These are phyloP conservation scores for Shinisaurus crocodilurus DNA, from an alignment of 2,113 vertebrate species.

Conservation along the genomic window DNA sequence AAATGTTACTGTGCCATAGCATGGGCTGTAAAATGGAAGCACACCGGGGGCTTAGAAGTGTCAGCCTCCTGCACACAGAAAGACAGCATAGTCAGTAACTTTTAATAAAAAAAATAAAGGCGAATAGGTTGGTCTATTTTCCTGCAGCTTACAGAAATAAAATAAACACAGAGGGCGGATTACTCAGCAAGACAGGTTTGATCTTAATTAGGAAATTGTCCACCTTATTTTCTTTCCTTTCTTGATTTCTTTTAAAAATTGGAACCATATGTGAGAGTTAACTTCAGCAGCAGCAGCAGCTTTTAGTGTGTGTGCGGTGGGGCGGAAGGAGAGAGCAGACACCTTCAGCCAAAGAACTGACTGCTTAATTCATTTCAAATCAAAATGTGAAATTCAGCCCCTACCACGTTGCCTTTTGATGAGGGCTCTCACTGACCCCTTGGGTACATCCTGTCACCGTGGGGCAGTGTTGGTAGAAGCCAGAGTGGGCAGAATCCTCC, in stretches of 20 bases:
- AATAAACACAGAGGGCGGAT: not conserved
- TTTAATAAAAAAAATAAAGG: conserved; percentile 16
- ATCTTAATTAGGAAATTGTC: conserved; percentile 40
- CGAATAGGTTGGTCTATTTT: not conserved
- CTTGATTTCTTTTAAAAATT: not conserved
- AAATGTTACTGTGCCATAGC: conserved; percentile 2
- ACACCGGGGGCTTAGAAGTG: conserved; percentile 1
- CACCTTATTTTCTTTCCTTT: conserved; percentile 1
- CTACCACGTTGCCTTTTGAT: not conserved
- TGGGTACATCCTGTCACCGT: not conserved
- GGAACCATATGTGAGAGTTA: conserved; percentile 4
- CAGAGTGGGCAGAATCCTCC: not conserved
- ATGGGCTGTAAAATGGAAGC: conserved; percentile 12
- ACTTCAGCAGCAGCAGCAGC: not conserved
- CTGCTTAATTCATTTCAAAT: not conserved
- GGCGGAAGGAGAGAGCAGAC: not conserved
- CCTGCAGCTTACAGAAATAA: not conserved
- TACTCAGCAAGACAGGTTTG: not conserved
- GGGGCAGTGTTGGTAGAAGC: not conserved
- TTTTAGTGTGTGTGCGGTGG: not conserved
- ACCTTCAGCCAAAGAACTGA: not conserved
- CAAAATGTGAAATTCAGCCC: not conserved
- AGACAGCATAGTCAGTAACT: not conserved
- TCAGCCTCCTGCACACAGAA: not conserved
- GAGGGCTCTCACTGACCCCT: not conserved